These are phyloP conservation scores for Sinotaia quadrata DNA, from an alignment of 2,888 invertebrate genomes.

Conservation along the genomic window DNA sequence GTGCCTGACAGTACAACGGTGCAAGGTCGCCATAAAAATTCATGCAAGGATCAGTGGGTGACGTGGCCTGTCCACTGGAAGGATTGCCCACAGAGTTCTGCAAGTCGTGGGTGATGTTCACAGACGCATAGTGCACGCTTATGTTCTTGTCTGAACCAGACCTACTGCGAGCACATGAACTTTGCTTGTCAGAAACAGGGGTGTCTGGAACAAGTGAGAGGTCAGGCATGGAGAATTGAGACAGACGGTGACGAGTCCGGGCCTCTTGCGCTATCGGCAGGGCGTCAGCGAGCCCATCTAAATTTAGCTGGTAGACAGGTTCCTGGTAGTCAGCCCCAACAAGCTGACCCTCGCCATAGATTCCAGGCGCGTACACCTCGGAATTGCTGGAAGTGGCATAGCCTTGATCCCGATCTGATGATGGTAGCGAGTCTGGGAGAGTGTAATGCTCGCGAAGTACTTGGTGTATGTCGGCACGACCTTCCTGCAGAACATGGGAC, in stretches of 20 bases:
- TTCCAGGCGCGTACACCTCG: constrained; percentile 63
- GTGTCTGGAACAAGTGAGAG: constrained; percentile 38
- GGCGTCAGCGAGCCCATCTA: constrained; percentile 58
- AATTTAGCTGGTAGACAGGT: constrained; percentile 50
- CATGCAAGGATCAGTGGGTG: not conserved
- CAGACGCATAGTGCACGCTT: constrained; percentile 55
- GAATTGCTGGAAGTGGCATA: constrained; percentile 66
- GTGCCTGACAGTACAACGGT: constrained; percentile 37
- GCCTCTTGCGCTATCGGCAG: constrained; percentile 56
- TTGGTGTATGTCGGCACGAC: constrained; percentile 58
- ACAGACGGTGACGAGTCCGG: constrained; percentile 58
- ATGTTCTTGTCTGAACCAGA: constrained; percentile 66
- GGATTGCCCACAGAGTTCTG: constrained; percentile 15
- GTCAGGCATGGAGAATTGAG: constrained; percentile 71
- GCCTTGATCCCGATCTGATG: constrained; percentile 64
- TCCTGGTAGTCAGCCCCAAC: constrained; percentile 27
- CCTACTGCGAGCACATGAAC: constrained; percentile 29
- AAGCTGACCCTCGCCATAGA: constrained; percentile 45
- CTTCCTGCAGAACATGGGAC: constrained; percentile 62
- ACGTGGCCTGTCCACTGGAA: not conserved
- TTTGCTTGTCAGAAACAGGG: constrained; percentile 41
- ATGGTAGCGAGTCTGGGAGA: constrained; percentile 58
- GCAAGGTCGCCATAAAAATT: constrained; percentile 16
- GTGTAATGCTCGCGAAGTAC: constrained; percentile 63
- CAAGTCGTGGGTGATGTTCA: constrained; percentile 28